A percentile compares a stretch with the other conserved stretches of the same genome.
These are phyloP conservation scores for Acrobasis suavella DNA, from an alignment of 2,888 invertebrate genomes.

Conservation along the genomic window DNA sequence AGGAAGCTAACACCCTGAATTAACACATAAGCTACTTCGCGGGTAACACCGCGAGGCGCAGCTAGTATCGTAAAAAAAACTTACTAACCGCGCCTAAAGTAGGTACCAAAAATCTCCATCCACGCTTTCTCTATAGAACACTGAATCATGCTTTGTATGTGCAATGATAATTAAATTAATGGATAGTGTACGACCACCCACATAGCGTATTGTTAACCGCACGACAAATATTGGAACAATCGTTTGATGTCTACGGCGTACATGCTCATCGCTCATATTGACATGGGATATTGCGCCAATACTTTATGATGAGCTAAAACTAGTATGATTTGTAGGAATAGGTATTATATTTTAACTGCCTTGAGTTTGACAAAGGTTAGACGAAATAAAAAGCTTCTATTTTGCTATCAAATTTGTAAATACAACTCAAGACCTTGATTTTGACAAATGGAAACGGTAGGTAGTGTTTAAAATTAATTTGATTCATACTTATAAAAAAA, in stretches of 20 bases:
- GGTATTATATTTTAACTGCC: neutral
- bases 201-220: conserved; percentile 60
- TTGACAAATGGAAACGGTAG: too few species aligned
- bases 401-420: too few species aligned
- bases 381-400: too few species aligned
- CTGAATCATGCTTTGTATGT: conserved; percentile 47
- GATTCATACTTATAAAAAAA: too few species aligned
- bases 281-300: conserved; percentile 8
- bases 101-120: neutral
- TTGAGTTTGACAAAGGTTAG: neutral
- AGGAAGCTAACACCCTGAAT: too few species aligned
- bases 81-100: neutral
- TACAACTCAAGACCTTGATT: too few species aligned
- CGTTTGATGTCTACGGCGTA: conserved; percentile 45
- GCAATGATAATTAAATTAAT: conserved; percentile 72
- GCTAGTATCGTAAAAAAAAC: too few species aligned
- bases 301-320: neutral
- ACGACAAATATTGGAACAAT: conserved; percentile 74
- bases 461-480: too few species aligned
- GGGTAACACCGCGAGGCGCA: too few species aligned
- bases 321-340: neutral
- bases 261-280: conserved; percentile 39
- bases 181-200: conserved; percentile 63
- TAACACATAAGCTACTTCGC: too few species aligned
- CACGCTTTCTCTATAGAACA: conserved; percentile 44